Base-by-base conservation (phyloP, 2,888 invertebrate species). In the Gasteruption jaculator region DNA sequence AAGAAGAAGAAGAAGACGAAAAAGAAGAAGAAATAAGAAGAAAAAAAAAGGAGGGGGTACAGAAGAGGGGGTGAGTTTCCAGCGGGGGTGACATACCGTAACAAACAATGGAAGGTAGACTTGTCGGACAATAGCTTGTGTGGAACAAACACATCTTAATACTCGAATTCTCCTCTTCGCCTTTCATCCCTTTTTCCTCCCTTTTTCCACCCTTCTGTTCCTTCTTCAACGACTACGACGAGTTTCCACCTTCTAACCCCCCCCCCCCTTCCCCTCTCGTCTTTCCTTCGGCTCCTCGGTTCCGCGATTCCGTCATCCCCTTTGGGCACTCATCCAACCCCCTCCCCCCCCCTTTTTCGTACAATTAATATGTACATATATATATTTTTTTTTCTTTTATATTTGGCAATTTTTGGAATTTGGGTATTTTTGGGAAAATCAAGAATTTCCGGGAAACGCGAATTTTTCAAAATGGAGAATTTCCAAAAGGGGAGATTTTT, bases 131-230 rank as follows among this genome's bases (percentile, higher is more conserved):
- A 68, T 68, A 57, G 62, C 63, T 65, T 59, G 66, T 65, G 62
- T 66, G 67, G 65, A 68, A 67, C 66, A 68, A 66, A 69, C 63
- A 61, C 68, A 61, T 64, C 65, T 64, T 63, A 60, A 24, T 26
- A 38, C 35, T 30, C 32, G 25, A 32, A 36, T 26, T 37, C 46
- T 53, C 53, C 46, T 48, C 50, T 51, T 31, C 45, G 40, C 41
- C 46, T 45, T 47, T 35, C 39, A 44, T 40, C 40, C 20, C n/a
- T 36, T 30, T 42, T 43, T 48, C 49, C 46, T 45, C 45, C 48
- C 49, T 49, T 50, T 52, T 46, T 15, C 24, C 7, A 14, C 12
- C 20, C 18, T 20, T 19, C 21, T 10, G 3, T 29, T 26, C 22
- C 24, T 19, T 22, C 19, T n/a, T n/a, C n/a, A 11, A 14, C 8